phyloP scores from a whole-genome alignment of 1,140 invertebrate species.

The Hesperophylax magnus region DNA sequence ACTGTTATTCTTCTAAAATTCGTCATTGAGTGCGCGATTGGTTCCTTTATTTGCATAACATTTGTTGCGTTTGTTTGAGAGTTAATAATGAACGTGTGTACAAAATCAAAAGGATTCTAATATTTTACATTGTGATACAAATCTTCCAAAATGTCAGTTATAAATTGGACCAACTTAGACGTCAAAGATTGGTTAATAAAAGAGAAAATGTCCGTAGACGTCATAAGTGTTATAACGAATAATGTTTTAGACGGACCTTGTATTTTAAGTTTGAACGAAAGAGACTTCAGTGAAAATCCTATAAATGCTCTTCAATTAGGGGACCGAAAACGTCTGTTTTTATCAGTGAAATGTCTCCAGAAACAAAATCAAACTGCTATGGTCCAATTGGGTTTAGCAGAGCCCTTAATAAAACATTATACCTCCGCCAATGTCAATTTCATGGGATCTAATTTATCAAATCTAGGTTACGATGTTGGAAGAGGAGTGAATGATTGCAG shows the following conservation, averaged over 20 bases:
- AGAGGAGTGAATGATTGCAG: conserved; percentile 58
- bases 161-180: conserved; percentile 69
- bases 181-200: conserved; percentile 68
- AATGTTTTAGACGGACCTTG: conserved; percentile 68
- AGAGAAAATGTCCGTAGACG: conserved; percentile 64
- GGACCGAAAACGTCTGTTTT: conserved; percentile 67
- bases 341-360: conserved; percentile 67
- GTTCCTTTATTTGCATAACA: neutral
- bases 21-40: neutral
- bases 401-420: conserved; percentile 20
- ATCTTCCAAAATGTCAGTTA: conserved; percentile 56
- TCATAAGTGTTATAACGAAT: conserved; percentile 64
- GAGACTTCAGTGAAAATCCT: conserved; percentile 68
- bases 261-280: conserved; percentile 65
- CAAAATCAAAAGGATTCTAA: neutral
- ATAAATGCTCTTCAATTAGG: conserved; percentile 65
- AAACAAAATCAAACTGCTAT: conserved; percentile 65
- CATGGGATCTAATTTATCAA: conserved; percentile 67
- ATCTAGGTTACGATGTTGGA: conserved; percentile 68
- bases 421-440: conserved; percentile 67
- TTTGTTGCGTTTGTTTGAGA: neutral
- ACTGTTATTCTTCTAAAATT: conserved; percentile 18
- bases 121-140: conserved; percentile 5
- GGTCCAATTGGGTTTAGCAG: conserved; percentile 64
- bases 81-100: neutral